phyloP scores from a whole-genome alignment of 2,797 vertebrate species.

The Tamandua tetradactyla region DNA sequence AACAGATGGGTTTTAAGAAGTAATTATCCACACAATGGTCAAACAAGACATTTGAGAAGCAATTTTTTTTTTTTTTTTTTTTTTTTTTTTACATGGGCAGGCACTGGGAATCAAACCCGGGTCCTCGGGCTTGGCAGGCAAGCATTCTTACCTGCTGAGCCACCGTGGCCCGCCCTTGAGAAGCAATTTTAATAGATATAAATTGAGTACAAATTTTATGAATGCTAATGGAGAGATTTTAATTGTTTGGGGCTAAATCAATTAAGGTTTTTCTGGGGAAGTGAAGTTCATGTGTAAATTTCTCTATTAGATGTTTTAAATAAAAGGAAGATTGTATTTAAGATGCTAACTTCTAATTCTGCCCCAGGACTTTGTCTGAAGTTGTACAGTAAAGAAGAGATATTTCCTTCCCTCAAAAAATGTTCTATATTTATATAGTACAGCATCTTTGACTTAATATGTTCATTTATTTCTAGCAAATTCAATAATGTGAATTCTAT shows the following conservation, averaged over 20 bases:
- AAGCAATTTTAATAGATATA: neutral
- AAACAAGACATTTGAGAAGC: neutral
- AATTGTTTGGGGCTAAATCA: neutral
- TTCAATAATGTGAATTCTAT: neutral
- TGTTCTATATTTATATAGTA: too few relatives aligned
- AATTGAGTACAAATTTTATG: neutral
- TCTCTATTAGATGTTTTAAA: neutral
- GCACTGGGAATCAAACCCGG: too few relatives aligned
- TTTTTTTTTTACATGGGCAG: too few relatives aligned
- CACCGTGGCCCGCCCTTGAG: too few relatives aligned
- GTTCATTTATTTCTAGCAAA: neutral
- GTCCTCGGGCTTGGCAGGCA: too few relatives aligned
- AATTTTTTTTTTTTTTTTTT: too few relatives aligned
- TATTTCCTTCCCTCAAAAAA: neutral
- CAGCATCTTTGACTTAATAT: neutral
- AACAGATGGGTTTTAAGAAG: neutral
- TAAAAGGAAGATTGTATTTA: neutral
- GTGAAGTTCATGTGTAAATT: neutral
- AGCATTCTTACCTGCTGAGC: too few relatives aligned
- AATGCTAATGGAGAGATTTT: neutral
- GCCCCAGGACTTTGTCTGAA: neutral
- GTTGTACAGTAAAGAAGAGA: neutral
- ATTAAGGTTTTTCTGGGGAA: neutral
- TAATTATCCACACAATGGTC: neutral
- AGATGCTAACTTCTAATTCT: neutral